Conservation (phyloP, 2,113 vertebrate genomes). For the Oreochromis tanganicae region DNA sequence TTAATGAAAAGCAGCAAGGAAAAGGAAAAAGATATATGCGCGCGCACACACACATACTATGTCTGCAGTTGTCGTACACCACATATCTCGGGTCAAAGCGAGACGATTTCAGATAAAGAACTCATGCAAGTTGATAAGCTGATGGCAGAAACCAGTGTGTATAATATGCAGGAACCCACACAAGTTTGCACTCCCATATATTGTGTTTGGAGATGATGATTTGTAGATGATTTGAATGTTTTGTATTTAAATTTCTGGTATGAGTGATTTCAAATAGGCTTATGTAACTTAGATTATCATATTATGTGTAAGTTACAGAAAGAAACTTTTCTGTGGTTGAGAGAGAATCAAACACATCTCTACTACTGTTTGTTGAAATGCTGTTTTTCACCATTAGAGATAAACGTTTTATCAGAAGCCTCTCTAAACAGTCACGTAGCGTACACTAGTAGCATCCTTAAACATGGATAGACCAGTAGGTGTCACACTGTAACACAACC, state of each 20-base stretch:
- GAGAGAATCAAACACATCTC: not conserved
- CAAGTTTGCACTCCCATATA: not conserved
- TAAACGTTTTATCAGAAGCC: fast-evolving
- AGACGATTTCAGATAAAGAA: slow-evolving; percentile 12
- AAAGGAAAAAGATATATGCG: not conserved
- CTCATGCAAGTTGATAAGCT: not conserved
- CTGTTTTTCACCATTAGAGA: not conserved
- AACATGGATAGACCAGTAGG: not conserved
- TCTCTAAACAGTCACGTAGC: not conserved
- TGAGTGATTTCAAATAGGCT: not conserved
- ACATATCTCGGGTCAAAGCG: not conserved
- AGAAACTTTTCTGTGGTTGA: not conserved
- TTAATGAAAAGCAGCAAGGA: slow-evolving; percentile 29
- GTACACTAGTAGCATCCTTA: not conserved
- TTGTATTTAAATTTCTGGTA: not conserved
- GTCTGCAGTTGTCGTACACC: not conserved
- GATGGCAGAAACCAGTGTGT: not conserved
- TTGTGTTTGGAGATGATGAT: not conserved
- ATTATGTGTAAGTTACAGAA: not conserved
- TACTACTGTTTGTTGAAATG: not conserved
- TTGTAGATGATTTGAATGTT: not conserved
- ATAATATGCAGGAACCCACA: not conserved
- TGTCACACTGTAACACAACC: not conserved
- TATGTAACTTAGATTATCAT: not conserved
- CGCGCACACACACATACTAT: not conserved